Conservation (phyloP, 2,113 vertebrate genomes). For the Erythrolamprus reginae region DNA sequence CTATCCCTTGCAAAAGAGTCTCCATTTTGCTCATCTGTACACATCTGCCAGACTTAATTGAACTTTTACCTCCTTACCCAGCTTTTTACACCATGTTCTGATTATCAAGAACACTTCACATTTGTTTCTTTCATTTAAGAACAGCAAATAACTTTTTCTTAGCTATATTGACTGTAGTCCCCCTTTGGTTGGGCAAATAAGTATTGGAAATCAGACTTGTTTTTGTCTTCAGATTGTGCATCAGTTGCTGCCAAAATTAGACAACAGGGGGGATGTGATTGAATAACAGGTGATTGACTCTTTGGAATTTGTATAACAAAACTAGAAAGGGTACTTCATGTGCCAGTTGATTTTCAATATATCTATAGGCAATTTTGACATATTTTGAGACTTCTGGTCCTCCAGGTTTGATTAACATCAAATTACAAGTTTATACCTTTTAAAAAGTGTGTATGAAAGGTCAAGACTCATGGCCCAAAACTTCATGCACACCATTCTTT, state of each 20-base stretch:
- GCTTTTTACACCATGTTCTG: neutral
- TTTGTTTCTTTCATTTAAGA: neutral
- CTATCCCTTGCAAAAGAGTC: neutral
- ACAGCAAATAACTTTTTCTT: neutral
- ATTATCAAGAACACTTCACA: neutral
- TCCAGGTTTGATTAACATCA: neutral
- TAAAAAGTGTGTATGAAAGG: constrained; percentile 9
- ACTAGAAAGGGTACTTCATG: neutral
- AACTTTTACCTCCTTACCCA: neutral
- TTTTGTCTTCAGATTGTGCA: neutral
- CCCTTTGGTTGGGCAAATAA: neutral
- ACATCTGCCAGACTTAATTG: neutral
- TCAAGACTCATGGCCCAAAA: constrained; percentile 8
- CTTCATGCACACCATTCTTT: neutral
- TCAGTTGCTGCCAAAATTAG: neutral
- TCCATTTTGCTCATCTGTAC: neutral
- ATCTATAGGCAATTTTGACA: neutral
- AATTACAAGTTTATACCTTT: neutral
- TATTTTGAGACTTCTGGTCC: constrained; percentile 31
- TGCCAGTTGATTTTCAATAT: neutral
- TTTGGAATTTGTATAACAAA: neutral
- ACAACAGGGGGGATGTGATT: neutral
- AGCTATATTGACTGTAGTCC: neutral
- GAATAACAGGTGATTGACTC: neutral
- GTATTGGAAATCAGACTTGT: neutral